phyloP scores from a whole-genome alignment of 2,113 vertebrate genomes.

The Sclerurus mexicanus region DNA sequence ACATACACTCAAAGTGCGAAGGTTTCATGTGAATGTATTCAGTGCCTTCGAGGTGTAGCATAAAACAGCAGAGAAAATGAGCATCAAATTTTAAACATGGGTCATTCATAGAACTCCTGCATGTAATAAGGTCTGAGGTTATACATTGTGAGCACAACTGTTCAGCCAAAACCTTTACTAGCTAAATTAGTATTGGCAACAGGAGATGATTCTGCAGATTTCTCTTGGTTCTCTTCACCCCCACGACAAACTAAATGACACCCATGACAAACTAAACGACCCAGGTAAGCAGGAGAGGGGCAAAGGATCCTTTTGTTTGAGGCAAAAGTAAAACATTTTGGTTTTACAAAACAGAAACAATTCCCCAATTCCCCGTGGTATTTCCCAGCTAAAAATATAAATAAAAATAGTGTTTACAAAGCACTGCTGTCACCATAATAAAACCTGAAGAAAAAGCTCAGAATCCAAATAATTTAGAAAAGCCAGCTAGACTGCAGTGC shows the following conservation, averaged over 20 bases:
- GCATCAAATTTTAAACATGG: fast-evolving
- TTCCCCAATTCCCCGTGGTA: background rate
- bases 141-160: fast-evolving
- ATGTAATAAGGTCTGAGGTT: background rate
- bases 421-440: background rate
- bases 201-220: background rate
- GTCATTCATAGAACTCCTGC: background rate
- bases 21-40: background rate
- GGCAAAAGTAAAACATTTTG: background rate
- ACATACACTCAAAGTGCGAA: background rate
- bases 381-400: background rate
- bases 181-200: background rate
- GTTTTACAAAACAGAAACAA: background rate
- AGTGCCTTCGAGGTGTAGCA: fast-evolving
- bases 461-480: background rate
- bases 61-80: background rate
- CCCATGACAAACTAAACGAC: background rate
- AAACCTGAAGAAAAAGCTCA: background rate
- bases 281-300: fast-evolving
- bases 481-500: background rate
- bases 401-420: background rate
- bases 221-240: background rate
- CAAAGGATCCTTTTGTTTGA: background rate
- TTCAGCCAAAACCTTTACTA: background rate
- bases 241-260: background rate